Conservation (phyloP, 2,797 vertebrate species). For the Lagocephalus sceleratus region DNA sequence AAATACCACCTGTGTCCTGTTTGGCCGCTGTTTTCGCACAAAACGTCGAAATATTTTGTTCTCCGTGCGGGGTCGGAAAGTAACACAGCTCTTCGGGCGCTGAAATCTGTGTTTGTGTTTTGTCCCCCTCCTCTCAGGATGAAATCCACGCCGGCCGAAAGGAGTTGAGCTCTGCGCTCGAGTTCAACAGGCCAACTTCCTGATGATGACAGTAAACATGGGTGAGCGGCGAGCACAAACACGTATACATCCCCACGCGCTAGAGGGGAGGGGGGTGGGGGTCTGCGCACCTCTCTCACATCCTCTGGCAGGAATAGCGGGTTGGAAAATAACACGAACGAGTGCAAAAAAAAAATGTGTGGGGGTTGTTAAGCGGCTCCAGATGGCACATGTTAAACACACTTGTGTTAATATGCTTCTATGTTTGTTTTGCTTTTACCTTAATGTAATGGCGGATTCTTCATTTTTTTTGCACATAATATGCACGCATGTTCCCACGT, state of each 20-base stretch:
- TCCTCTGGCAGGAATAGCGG: slow-evolving; percentile 56
- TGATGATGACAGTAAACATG: slow-evolving; percentile 88
- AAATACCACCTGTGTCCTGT: slow-evolving; percentile 63
- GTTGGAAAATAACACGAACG: slow-evolving; percentile 28
- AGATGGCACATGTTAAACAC: slow-evolving; percentile 33
- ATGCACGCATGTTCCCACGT: too few species aligned
- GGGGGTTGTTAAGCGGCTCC: slow-evolving; percentile 32
- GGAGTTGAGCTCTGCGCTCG: slow-evolving; percentile 74
- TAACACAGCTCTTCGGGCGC: slow-evolving; percentile 27
- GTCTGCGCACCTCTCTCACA: slow-evolving; percentile 38
- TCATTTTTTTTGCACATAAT: slow-evolving; percentile 1
- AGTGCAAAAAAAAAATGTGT: slow-evolving; percentile 15
- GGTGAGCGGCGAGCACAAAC: slow-evolving; percentile 60
- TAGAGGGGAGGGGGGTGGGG: slow-evolving; percentile 1
- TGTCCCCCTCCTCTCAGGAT: slow-evolving; percentile 45
- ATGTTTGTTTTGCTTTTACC: slow-evolving; percentile 8
- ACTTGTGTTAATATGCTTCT: slow-evolving; percentile 4
- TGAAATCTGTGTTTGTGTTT: slow-evolving; percentile 44
- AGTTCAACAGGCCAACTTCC: slow-evolving; percentile 78
- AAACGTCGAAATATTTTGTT: slow-evolving; percentile 33
- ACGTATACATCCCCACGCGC: slow-evolving; percentile 5
- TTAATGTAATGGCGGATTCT: background rate
- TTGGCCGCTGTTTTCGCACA: slow-evolving; percentile 54
- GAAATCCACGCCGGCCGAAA: slow-evolving; percentile 61
- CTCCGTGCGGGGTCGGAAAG: slow-evolving; percentile 27